These are phyloP conservation scores for Dyspetes luteomarginatus DNA, from an alignment of 2,888 invertebrate genomes.

Conservation along the genomic window DNA sequence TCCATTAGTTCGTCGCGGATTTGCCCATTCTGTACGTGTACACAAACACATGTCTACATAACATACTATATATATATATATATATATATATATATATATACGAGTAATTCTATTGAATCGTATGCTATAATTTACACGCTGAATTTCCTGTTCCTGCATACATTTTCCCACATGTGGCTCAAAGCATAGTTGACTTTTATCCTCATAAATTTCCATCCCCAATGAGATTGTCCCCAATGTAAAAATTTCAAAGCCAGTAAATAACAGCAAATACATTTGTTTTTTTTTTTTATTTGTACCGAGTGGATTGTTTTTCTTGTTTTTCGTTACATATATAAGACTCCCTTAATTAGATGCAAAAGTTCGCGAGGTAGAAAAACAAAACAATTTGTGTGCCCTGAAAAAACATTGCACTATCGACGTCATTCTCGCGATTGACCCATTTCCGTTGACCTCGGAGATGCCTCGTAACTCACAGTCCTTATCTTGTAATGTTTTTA, in stretches of 20 bases:
- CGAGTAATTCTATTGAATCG: neutral
- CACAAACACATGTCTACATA: constrained; percentile 10
- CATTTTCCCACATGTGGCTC: neutral
- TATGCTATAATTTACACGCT: constrained; percentile 16
- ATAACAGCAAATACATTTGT: too few species aligned
- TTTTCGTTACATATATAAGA: too few species aligned
- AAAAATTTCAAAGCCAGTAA: too few species aligned
- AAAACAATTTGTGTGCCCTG: neutral
- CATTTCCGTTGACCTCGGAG: neutral
- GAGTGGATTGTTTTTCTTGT: too few species aligned
- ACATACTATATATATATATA: neutral
- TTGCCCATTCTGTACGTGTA: constrained; percentile 12
- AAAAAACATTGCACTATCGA: too few species aligned
- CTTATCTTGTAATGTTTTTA: too few species aligned
- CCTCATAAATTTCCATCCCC: constrained; percentile 18
- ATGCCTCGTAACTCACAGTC: neutral
- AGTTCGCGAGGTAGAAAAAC: neutral
- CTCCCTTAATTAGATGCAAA: too few species aligned
- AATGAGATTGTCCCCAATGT: neutral
- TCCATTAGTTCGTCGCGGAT: constrained; percentile 52
- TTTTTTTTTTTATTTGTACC: too few species aligned
- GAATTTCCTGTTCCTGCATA: constrained; percentile 40
- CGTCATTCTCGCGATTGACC: neutral
- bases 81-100: neutral
- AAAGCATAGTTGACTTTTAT: neutral